Evolutionary conservation across 2,797 vertebrate species (phyloP), one percentile per base, ranked within the genome.

Genomic region (Liasis olivaceus): DNA sequence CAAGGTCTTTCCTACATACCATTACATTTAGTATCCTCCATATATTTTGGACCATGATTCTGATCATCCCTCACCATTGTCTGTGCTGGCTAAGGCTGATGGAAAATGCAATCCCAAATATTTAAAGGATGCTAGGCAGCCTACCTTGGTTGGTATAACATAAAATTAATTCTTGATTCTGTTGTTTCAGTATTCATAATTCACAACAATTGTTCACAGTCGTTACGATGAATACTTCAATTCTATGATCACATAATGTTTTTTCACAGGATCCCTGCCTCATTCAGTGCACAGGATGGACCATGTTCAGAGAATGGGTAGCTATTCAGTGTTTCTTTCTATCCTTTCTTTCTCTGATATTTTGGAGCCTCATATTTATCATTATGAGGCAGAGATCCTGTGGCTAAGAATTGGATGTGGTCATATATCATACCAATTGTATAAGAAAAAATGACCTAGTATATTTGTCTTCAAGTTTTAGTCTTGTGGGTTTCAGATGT

Each of bases 231-330:
- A 81, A 84, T 81, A 56, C 47, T 87, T 90, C 64, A 90, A 90
- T 90, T 84, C 89, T 91, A 62, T 66, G 89, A 88, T 91, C 89
- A 56, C 89, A 31, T 77, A 77, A 59, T 93, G 69, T 85, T 66
- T 93, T 81, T 84, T 51, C 89, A 59, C 89, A 93, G 92, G 85
- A 91, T 93, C 89, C 60, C 69, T 93, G 85, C 92, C 92, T 90
- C 92, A 93, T 77, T 81, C 85, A 93, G 56, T 84, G 59, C 59
- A 56, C 85, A 91, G 85, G 89, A 93, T 84, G 89, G 92, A 88
- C 85, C 84, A 24, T 93, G 92, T 64, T 93, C 92, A 93, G 92
- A 93, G 86, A 84, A 93, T 88, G 89, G 92, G 92, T 93, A 93
- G 92, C 89, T 93, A 93, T 93, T 90, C 59, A 17, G 59, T 58